phyloP scores from a whole-genome alignment of 2,797 vertebrate species.

The Mallotus villosus region DNA sequence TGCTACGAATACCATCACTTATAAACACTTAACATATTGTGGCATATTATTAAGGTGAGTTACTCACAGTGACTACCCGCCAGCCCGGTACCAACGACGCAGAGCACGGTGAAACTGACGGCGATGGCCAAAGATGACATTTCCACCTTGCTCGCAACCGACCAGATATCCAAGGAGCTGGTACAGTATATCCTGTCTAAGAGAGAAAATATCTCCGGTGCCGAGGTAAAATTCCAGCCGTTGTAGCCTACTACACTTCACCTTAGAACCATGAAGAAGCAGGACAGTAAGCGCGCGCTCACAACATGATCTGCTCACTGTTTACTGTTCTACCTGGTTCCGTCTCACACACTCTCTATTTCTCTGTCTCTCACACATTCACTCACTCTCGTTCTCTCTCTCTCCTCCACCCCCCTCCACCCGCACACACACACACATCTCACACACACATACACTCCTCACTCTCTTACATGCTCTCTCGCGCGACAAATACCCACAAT shows the following conservation, averaged over 20 bases:
- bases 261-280: constrained; percentile 32
- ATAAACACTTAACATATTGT: not conserved
- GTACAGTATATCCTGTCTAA: constrained; percentile 42
- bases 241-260: constrained; percentile 25
- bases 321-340: constrained; percentile 34
- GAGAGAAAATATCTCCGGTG: constrained; percentile 12
- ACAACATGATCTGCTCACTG: constrained; percentile 44
- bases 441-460: constrained; percentile 9
- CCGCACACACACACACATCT: not conserved
- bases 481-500: not conserved
- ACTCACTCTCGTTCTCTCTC: constrained; percentile 19
- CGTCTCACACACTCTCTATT: constrained; percentile 20
- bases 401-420: constrained; percentile 5
- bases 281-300: constrained; percentile 39
- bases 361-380: constrained; percentile 10
- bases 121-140: constrained; percentile 45
- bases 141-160: constrained; percentile 50
- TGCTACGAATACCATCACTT: not conserved
- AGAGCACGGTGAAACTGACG: constrained; percentile 46
- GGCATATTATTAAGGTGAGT: not conserved
- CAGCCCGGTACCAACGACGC: constrained; percentile 48
- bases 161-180: constrained; percentile 32
- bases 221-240: constrained; percentile 34
- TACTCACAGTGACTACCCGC: constrained; percentile 59
- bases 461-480: constrained; percentile 8